Evolutionary conservation across 2,797 vertebrate species (phyloP), one percentile per base, ranked within the genome.

Genomic region (Oryzias dopingdopingensis): DNA sequence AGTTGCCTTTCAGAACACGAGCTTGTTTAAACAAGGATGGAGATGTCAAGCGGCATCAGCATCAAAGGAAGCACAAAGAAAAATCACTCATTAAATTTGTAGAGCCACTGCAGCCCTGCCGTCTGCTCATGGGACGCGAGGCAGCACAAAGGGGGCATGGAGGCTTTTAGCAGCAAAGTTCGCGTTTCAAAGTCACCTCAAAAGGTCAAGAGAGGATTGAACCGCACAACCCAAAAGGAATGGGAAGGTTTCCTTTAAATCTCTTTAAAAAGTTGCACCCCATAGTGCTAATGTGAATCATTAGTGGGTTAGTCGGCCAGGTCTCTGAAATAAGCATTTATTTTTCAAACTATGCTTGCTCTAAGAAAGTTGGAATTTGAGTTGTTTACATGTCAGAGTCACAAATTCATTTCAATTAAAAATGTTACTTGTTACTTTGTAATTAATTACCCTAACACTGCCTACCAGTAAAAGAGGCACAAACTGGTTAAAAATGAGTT

Each of bases 81-180:
- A 80, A 82, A 76, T 79, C 59, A 70, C 72, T 91, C 90, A 91
- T 92, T 92, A 91, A 90, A 89, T 86, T 79, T 90, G 73, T 83
- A 89, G 81, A 60, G 49, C 17, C 62, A 82, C 70, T 55, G 64
- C 72, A 57, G 67, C 68, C 75, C 56, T 57, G 50, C 70, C 23
- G 56, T 76, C 80, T 70, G 69, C 72, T 74, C 53, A 49, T 26
- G 44, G 77, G 74, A 76, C 43, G 43, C 50, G 44, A 60, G 41
- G 55, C 63, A 42, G 56, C 16, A 2, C 42, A 65, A 76, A 56
- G 64, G n/a, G 65, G 56, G 14, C 49, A 45, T 6, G 46, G 59
- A 80, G 66, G 56, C 49, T 64, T 62, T 76, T 59, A 76, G 58
- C 22, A 24, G 49, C 5, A 4, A 32, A 49, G 53, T 65, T 86